Evolutionary conservation across 2,797 vertebrate genomes (phyloP).

Genomic region (Todus mexicanus): DNA sequence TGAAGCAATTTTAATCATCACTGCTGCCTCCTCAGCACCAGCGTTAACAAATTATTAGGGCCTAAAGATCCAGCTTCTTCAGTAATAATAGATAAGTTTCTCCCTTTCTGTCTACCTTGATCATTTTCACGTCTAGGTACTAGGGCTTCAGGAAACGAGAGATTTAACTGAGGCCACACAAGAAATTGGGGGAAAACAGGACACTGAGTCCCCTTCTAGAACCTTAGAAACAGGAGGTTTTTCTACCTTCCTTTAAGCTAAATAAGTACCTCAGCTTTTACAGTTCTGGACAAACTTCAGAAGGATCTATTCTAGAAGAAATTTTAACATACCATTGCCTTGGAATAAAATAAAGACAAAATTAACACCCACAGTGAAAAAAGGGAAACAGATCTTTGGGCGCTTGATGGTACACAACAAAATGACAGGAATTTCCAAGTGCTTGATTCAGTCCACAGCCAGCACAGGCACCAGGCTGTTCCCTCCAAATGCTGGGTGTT

Average conservation of each 20-base stretch:
- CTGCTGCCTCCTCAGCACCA: neutral
- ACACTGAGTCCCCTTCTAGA: neutral
- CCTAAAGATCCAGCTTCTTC: neutral
- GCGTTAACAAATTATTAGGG: neutral
- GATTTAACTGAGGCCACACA: neutral
- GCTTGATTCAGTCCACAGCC: neutral
- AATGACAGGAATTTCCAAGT: neutral
- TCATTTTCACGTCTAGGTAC: neutral
- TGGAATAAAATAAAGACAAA: neutral
- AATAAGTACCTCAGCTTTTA: neutral
- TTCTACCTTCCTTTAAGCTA: neutral
- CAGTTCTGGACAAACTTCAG: neutral
- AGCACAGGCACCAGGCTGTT: neutral
- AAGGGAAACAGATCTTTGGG: neutral
- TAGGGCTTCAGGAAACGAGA: neutral
- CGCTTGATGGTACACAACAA: accelerated
- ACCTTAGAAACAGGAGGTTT: neutral
- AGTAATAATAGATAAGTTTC: neutral
- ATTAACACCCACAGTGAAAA: neutral
- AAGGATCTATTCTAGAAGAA: neutral
- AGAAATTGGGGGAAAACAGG: neutral
- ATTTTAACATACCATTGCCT: neutral
- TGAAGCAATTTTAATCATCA: neutral
- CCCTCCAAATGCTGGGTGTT: neutral
- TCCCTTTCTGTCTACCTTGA: neutral